Base-by-base conservation (phyloP, 2,888 invertebrate genomes). In the Cosmia trapezina region DNA sequence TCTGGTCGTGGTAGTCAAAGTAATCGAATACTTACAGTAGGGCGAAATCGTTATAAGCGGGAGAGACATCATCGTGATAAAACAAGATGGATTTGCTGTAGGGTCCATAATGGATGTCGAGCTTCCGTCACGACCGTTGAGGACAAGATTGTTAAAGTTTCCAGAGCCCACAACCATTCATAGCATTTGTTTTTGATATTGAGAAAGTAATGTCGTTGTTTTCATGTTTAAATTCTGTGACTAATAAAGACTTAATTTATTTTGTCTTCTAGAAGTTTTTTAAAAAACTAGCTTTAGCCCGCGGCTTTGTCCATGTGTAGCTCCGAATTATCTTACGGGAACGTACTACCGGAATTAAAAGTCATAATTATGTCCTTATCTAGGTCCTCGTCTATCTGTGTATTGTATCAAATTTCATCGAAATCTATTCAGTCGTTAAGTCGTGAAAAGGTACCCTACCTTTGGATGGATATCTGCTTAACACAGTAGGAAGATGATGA, bases 1-100 rank as follows among this genome's bases (percentile, higher is more conserved):
- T 83, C 79, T 19, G 22, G 56, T 47, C 76, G 60, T 22, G 86
- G 84, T 43, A 83, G 84, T 63, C 66, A 64, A n/a, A 51, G 86
- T 33, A 83, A 85, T 64, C 53, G 64, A 19, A 54, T 85, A 22
- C 69, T 86, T 54, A 45, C 63, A 11, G 47, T 33, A 63, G 51
- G 33, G 8, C 12, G 4, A 2, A 51, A 78, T 65, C 66, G 76
- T 33, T 85, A 45, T 56, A 81, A 83, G 75, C 73, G 71, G 1
- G 56, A 79, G 33, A 62, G 37, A 45, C 19, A 43, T 3, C 1
- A 45, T 14, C 73, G 76, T 7, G 14, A 3, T 6, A 78, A 84
- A 70, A 82, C 76, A n/a, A 66, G 33, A 65, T 86, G 79, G 81
- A 75, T 81, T 28, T 75, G 76, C 60, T 57, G 47, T 61, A 74